These are phyloP conservation scores for Venturia canescens DNA, from an alignment of 1,140 invertebrate species.

Conservation along the genomic window DNA sequence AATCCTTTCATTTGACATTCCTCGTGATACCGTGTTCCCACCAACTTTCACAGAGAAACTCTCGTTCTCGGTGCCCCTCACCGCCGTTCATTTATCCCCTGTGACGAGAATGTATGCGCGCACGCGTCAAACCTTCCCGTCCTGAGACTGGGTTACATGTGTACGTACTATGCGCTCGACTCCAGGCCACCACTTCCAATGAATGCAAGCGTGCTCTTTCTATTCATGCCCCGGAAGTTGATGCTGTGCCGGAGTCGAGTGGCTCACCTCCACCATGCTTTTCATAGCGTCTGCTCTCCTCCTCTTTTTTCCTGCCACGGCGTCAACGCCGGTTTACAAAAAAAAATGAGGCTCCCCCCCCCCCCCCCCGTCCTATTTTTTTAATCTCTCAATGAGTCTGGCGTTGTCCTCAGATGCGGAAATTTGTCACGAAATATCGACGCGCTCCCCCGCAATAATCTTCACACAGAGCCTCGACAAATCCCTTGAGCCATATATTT, in stretches of 20 bases:
- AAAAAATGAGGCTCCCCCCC: not conserved
- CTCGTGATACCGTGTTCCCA: too few species aligned
- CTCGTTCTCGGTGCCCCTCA: too few species aligned
- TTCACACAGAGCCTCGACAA: too few species aligned
- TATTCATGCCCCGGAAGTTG: constrained; percentile 35
- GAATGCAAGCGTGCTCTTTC: constrained; percentile 25
- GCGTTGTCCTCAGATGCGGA: not conserved
- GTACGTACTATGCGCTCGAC: not conserved
- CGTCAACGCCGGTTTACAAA: not conserved
- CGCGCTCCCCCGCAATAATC: too few species aligned
- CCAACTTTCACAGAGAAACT: too few species aligned
- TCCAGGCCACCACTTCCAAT: constrained; percentile 32
- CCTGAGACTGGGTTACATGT: not conserved
- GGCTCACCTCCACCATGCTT: not conserved
- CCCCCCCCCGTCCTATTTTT: not conserved
- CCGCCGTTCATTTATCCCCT: too few species aligned
- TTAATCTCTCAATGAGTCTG: not conserved
- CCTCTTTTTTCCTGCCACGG: not conserved
- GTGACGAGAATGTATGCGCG: too few species aligned
- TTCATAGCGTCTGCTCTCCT: not conserved
- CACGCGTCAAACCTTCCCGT: not conserved
- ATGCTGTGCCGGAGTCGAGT: constrained; percentile 19
- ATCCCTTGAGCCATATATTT: too few species aligned
- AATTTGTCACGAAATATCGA: too few species aligned
- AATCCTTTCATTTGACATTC: too few species aligned